These are phyloP conservation scores for Poicephalus gulielmi DNA, from an alignment of 2,113 vertebrate genomes.

Conservation along the genomic window DNA sequence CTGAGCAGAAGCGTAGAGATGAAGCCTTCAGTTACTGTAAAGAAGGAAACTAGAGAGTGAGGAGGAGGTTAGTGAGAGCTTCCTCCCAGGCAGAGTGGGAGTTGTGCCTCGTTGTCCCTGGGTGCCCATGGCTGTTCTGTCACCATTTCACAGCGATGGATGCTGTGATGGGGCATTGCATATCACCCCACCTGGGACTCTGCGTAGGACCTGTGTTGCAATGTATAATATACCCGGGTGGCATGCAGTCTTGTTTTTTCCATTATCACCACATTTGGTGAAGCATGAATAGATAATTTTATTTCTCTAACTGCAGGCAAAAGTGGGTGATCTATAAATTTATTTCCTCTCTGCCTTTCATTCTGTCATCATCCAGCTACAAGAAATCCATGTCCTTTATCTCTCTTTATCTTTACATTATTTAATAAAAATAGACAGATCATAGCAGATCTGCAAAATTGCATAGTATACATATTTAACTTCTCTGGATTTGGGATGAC, in stretches of 20 bases:
- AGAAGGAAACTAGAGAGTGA: not conserved
- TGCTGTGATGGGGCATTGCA: not conserved
- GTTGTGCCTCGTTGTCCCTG: not conserved
- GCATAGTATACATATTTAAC: not conserved
- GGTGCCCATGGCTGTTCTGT: not conserved
- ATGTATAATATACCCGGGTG: fast-evolving
- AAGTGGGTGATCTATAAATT: not conserved
- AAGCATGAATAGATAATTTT: not conserved
- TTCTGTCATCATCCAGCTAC: not conserved
- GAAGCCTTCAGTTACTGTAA: not conserved
- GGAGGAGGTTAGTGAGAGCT: not conserved
- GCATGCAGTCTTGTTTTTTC: not conserved
- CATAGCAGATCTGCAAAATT: not conserved
- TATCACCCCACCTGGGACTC: not conserved
- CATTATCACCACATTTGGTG: not conserved
- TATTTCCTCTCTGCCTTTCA: not conserved
- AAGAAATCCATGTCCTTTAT: not conserved
- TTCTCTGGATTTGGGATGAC: not conserved
- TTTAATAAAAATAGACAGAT: not conserved
- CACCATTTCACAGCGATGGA: not conserved
- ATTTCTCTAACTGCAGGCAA: not conserved
- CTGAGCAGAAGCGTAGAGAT: not conserved
- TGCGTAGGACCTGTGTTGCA: not conserved
- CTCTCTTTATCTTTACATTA: not conserved
- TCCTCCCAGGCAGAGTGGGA: not conserved